Base-by-base conservation (phyloP, 2,888 invertebrate genomes). In the Lasioglossum marginatum region DNA sequence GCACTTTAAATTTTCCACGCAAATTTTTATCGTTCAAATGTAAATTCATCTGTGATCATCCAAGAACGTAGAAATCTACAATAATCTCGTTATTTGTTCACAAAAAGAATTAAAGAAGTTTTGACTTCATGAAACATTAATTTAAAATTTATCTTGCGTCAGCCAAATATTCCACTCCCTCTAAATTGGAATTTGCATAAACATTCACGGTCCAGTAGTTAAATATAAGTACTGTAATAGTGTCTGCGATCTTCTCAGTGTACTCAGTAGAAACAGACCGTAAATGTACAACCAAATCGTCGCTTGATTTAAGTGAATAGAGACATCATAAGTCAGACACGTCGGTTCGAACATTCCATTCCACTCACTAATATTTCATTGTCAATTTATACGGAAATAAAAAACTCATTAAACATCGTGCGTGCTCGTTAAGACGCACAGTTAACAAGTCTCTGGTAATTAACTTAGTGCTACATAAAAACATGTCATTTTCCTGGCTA, bases 271-370 rank as follows among this genome's bases (percentile, higher is more conserved):
- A 31, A 31, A 31, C 31, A 31, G 16, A 63, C 31, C 16, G 16
- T 63, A 63, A 63, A 31, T 31, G 63, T 63, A 6, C 31, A 2
- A 31, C 2, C 63, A 31, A 57, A 57, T 12, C n/a, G 63, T 16
- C 16, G 16, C 31, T 63, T 31, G 63, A 63, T 63, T 31, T 31
- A 63, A 63, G 63, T 63, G 63, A 31, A 31, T 31, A 63, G 16
- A 63, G 27, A 63, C 6, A 63, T 27, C 63, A 63, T 63, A 63
- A 63, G 63, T 63, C 63, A 63, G 63, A 63, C 63, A 31, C 31
- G 63, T 0, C 27, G 31, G 1, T 4, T 6, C 14, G 3, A 16
- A 63, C 27, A 31, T 63, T 63, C 31, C 16, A 19, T 63, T 63
- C 5, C 16, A 63, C 12, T 31, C 5, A 16, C 6, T 1, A 0